Percentiles rank a stretch among this genome's conserved stretches.
Conservation (phyloP, 2,797 vertebrate genomes). For the Australoheros facetus region DNA sequence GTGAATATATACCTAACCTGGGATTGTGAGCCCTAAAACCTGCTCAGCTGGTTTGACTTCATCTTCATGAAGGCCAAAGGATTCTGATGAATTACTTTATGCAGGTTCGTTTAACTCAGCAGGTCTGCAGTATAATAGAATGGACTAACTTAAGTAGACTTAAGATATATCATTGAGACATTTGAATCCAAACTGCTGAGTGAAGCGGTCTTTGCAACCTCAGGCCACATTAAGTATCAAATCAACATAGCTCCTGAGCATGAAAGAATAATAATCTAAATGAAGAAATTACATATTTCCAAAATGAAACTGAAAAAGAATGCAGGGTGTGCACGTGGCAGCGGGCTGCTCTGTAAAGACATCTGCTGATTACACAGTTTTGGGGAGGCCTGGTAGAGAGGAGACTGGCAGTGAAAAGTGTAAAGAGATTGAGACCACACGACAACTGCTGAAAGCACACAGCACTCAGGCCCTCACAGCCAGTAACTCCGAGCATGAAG, state of each 20-base stretch:
- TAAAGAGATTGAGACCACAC: conserved; percentile 77
- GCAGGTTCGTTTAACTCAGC: conserved; percentile 66
- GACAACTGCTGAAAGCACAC: conserved; percentile 73
- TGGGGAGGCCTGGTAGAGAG: conserved; percentile 71
- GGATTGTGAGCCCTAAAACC: conserved; percentile 19
- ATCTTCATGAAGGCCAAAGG: conserved; percentile 51
- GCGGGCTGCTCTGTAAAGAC: conserved; percentile 78
- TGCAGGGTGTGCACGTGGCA: conserved; percentile 58
- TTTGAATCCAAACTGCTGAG: conserved; percentile 66
- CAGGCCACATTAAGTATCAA: conserved; percentile 64
- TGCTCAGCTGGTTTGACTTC: conserved; percentile 44
- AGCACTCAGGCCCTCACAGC: conserved; percentile 66
- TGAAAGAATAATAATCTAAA: conserved; percentile 66
- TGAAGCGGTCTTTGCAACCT: conserved; percentile 60
- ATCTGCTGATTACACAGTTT: conserved; percentile 85
- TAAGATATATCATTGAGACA: conserved; percentile 45
- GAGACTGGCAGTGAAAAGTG: conserved; percentile 75
- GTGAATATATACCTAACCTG: conserved; percentile 5
- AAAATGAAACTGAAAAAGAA: conserved; percentile 76
- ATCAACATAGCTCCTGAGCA: conserved; percentile 69
- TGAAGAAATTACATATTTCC: conserved; percentile 56
- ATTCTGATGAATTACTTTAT: conserved; percentile 53
- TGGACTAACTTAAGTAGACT: conserved; percentile 52
- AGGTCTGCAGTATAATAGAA: conserved; percentile 55
- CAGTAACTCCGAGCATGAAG: conserved; percentile 68